Base-by-base conservation (phyloP, 1,140 invertebrate genomes). In the Yoshiicerus persimilis region DNA sequence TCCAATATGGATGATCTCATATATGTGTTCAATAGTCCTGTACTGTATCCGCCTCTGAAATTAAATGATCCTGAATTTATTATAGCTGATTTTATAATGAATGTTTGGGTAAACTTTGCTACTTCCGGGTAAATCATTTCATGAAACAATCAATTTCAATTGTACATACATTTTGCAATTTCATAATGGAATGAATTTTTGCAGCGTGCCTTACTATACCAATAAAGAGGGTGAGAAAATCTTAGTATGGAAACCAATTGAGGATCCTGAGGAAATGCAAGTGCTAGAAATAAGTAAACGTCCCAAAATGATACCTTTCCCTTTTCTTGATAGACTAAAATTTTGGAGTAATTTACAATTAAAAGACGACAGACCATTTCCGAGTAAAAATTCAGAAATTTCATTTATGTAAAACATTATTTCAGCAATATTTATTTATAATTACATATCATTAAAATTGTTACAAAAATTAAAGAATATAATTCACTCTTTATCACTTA, bases 101-200 rank as follows among this genome's bases (percentile, higher is more conserved):
- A 77, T 38, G n/a, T 91, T 23, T 91, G 90, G 90, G 62, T 87
- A 6, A 91, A 91, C 77, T 91, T 91, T 88, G 90, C 88, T 3
- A 86, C 25, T 39, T 86, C 84, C 6, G 89, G 89, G 89, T 90
- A 88, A 80, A 16, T 86, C 10, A 27, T 8, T 34, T 27, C 13
- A 56, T 62, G 47, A 23, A 27, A 38, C 8, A 13, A 8, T 16
- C 23, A 41, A 41, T 83, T n/a, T n/a, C 8, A 32, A 83, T 32
- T 8, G 39, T 41, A 41, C 39, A 41, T 8, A 41, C 13, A 8
- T 8, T 8, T 41, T 13, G 13, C 39, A 41, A 62, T 62, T 62
- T 62, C n/a, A 62, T 20, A 23, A 70, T 70, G 9, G 39, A 27
- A 47, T 56, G 3, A 70, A 10, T 75, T 30, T 80, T 80, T 80